Evolutionary conservation across 2,888 invertebrate species (phyloP), one percentile per base, ranked within the genome.

Genomic region (Pandemis corylana): DNA sequence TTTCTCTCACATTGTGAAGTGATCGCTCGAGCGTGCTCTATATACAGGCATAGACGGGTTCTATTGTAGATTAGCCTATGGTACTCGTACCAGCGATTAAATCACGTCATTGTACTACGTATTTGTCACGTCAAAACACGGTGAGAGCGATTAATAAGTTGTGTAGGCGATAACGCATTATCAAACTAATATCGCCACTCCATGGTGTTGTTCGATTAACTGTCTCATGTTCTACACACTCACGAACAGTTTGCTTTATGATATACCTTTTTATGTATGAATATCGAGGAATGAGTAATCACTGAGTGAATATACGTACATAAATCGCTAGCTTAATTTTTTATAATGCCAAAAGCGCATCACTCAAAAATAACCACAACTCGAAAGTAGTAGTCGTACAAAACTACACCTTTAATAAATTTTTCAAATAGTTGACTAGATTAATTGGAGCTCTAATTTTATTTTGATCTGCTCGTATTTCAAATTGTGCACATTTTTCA

Each of bases 181-280:
- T 68, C 68, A 41, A 46, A 53, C 36, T 49, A 68, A 68, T 72
- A 68, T 72, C 67, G 62, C 63, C 61, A 67, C 67, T 61, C 41
- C 13, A 66, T 42, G 15, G 28, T 59, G 62, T 62, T 62, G 51
- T 65, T 63, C 56, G 49, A 63, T 72, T 28, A 51, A 63, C 44
- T 68, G 56, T 53, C 12, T 59, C 20, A 12, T 59, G 59, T 59
- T 12, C 59, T 28, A 56, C 51, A 56, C 59, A 59, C 20, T 59
- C 59, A 28, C 20, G 7, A 20, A 20, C 5, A 59, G 15, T 15
- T 28, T 28, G 20, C 28, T 20, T 56, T 20, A 2, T 10, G 6
- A 28, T 0, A 28, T 28, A 59, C 12, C 59, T 5, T 5, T 36
- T 15, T 15, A 15, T 15, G 53, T 13, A 10, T 49, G 49, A 13